Base-by-base conservation (phyloP, 2,888 invertebrate species). In the Drosophila putrida region DNA sequence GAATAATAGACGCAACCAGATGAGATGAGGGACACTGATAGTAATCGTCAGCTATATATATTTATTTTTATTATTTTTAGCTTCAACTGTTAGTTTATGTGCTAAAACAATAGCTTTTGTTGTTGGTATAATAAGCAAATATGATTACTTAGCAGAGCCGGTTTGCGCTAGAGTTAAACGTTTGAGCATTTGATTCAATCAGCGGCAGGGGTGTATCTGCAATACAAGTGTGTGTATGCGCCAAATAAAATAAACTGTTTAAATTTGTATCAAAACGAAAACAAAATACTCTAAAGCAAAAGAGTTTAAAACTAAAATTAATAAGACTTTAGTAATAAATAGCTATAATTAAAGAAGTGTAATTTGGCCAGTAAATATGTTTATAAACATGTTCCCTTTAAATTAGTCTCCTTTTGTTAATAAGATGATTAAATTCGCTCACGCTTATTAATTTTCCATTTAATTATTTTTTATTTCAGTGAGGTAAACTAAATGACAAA, bases 71-170 rank as follows among this genome's bases (percentile, higher is more conserved):
- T 55, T 50, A 55, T 47, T 69, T 50, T 61, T 68, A 55, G 43
- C 25, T 44, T 36, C 36, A 33, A 51, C 50, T 43, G 13, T 60
- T 50, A 41, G 59, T 51, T 60, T 20, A 13, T 47, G 38, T 38
- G 46, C 15, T 44, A 44, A 43, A 46, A 62, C 62, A 62, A 62
- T 62, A 20, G 41, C 38, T 8, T n/a, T 35, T 67, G 38, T 58
- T 59, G 25, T 58, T 46, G 46, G n/a, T 60, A 46, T 65, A 65
- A 53, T 25, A 49, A 8, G 28, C 8, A 6, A 8, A 6, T 80
- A 38, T 69, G 69, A 82, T 86, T 82, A 80, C 70, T 83, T 78
- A 80, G 64, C 82, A 38, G 69, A 84, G 87, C 83, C 87, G 84
- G 87, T 88, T 84, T 83, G 84, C 79, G 78, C 69, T 84, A 84